Evolutionary conservation across 2,888 invertebrate genomes (phyloP).

Genomic region (Nezara viridula): DNA sequence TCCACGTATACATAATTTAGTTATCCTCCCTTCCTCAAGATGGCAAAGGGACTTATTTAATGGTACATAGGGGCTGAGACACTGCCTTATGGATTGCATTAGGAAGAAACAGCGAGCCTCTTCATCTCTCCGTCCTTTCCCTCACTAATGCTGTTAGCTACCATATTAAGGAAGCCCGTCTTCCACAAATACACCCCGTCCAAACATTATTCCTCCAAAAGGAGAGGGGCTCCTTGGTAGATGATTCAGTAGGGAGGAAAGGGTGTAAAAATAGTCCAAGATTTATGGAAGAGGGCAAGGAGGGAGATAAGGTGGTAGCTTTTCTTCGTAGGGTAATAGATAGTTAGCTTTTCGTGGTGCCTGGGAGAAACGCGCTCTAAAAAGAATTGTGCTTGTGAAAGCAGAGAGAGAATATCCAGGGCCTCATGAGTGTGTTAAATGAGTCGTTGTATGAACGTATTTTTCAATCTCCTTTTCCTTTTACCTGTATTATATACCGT

Average conservation of each 20-base stretch:
- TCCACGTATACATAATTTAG: not conserved
- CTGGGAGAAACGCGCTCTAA: not conserved
- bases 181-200: constrained; percentile 32
- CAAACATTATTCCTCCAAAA: constrained; percentile 5
- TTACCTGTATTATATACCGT: not conserved
- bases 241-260: constrained; percentile 1
- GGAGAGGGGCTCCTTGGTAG: not conserved
- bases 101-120: not conserved
- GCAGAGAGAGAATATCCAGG: not conserved
- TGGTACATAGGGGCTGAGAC: not conserved
- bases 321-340: constrained; percentile 10
- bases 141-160: constrained; percentile 14
- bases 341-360: constrained; percentile 41
- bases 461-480: not conserved
- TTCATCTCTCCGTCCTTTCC: not conserved
- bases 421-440: constrained; percentile 28
- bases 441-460: constrained; percentile 25
- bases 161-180: constrained; percentile 22
- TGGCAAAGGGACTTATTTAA: not conserved
- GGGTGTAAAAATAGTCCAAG: constrained; percentile 44
- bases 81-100: constrained; percentile 43
- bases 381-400: not conserved
- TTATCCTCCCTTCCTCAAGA: not conserved
- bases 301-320: not conserved
- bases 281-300: not conserved